A percentile compares a stretch with the other conserved stretches of the same genome.
Evolutionary conservation across 2,888 invertebrate species (phyloP).

Genomic region (Theretra japonica): DNA sequence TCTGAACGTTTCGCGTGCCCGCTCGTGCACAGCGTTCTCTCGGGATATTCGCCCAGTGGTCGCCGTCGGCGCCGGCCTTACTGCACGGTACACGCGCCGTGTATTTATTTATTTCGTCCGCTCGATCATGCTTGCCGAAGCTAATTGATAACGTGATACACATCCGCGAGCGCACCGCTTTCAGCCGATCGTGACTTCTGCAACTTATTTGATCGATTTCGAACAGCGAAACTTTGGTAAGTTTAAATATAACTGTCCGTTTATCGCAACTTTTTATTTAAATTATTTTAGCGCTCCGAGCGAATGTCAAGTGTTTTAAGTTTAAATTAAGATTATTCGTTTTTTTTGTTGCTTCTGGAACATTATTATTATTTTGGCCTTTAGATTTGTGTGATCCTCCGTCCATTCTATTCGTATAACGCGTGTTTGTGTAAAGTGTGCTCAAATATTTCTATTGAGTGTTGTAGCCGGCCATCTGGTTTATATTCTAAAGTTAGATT

Average conservation of each 20-base stretch:
- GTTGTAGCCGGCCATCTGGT: constrained; percentile 81
- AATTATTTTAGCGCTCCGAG: constrained; percentile 38
- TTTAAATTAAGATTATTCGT: constrained; percentile 33
- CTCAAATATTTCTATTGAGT: constrained; percentile 75
- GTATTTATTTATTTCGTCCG: constrained; percentile 67
- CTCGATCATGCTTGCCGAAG: constrained; percentile 75
- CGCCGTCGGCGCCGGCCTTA: constrained; percentile 82
- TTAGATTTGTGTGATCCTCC: constrained; percentile 36
- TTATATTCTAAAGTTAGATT: constrained; percentile 84
- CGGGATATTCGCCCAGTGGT: constrained; percentile 79
- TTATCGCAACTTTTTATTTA: constrained; percentile 36
- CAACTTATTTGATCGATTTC: constrained; percentile 56
- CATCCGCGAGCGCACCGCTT: constrained; percentile 57
- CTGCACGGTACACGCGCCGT: constrained; percentile 78
- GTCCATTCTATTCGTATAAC: constrained; percentile 37
- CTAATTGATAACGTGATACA: constrained; percentile 74
- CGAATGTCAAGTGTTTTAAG: constrained; percentile 44
- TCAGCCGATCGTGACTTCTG: constrained; percentile 47
- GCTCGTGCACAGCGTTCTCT: constrained; percentile 76
- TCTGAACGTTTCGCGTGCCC: constrained; percentile 74
- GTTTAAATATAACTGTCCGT: constrained; percentile 40
- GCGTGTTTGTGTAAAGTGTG: constrained; percentile 56
- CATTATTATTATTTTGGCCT: constrained; percentile 34
- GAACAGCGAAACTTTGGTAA: constrained; percentile 54
- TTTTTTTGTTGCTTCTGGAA: constrained; percentile 31